phyloP scores from a whole-genome alignment of 2,113 vertebrate species.

The Megalops atlanticus region DNA sequence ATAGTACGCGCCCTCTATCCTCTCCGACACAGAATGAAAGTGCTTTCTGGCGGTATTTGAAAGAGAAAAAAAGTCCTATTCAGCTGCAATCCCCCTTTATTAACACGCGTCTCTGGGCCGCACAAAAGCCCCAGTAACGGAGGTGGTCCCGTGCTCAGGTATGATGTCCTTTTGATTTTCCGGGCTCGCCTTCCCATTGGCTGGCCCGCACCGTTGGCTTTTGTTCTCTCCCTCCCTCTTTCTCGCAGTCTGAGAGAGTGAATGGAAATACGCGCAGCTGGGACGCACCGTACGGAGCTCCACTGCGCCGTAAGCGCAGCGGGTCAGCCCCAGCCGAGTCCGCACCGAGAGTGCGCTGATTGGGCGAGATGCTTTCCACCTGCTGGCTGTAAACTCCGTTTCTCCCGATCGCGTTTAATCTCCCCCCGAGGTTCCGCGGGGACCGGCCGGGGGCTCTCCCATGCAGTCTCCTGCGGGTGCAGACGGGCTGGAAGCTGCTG shows the following conservation, averaged over 20 bases:
- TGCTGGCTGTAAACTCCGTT: constrained; percentile 35
- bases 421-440: constrained; percentile 23
- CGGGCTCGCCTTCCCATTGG: constrained; percentile 55
- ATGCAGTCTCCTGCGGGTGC: constrained; percentile 1
- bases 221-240: constrained; percentile 52
- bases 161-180: constrained; percentile 58
- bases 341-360: constrained; percentile 30
- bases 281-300: constrained; percentile 65
- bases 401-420: constrained; percentile 23
- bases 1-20: constrained; percentile 46
- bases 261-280: constrained; percentile 71
- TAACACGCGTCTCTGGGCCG: constrained; percentile 65
- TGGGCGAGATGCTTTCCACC: constrained; percentile 43
- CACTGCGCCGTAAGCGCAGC: constrained; percentile 33
- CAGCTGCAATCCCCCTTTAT: constrained; percentile 59
- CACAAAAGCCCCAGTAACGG: constrained; percentile 53
- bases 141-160: constrained; percentile 70
- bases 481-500: not conserved
- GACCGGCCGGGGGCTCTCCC: constrained; percentile 17
- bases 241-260: constrained; percentile 51
- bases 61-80: constrained; percentile 47
- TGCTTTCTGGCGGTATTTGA: constrained; percentile 74
- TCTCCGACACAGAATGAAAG: constrained; percentile 69
- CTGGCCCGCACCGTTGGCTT: constrained; percentile 59
- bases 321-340: constrained; percentile 28